Evolutionary conservation across 2,797 vertebrate genomes (phyloP).

Genomic region (Trichosurus vulpecula): DNA sequence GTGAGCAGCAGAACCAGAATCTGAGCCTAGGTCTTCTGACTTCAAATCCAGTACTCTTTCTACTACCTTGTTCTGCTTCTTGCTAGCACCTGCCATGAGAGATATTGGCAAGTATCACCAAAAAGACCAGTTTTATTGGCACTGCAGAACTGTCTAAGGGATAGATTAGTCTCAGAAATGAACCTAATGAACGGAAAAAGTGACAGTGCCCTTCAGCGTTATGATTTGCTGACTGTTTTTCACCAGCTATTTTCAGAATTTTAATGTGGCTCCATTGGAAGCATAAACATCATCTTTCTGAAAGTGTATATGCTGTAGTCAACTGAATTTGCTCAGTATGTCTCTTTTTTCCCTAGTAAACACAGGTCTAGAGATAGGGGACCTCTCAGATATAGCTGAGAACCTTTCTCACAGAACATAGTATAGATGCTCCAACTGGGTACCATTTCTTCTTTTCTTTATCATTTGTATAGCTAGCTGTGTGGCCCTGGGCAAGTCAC

Average conservation of each 20-base stretch:
- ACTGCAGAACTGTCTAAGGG: neutral
- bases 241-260: neutral
- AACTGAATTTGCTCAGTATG: neutral
- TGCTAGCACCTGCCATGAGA: neutral
- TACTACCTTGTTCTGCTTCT: neutral
- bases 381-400: neutral
- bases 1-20: neutral
- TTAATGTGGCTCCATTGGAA: neutral
- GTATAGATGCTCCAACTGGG: neutral
- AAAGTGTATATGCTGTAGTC: neutral
- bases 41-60: neutral
- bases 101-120: neutral
- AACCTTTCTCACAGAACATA: neutral
- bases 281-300: neutral
- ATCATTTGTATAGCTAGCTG: neutral
- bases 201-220: neutral
- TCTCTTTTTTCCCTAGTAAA: neutral
- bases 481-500: neutral
- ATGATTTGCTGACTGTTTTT: neutral
- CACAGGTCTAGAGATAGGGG: neutral
- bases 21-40: neutral
- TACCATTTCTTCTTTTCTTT: neutral
- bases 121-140: neutral
- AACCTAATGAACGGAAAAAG: neutral
- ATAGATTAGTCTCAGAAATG: neutral